Evolutionary conservation across 2,113 vertebrate species (phyloP).

Genomic region (Bambusicola thoracicus): DNA sequence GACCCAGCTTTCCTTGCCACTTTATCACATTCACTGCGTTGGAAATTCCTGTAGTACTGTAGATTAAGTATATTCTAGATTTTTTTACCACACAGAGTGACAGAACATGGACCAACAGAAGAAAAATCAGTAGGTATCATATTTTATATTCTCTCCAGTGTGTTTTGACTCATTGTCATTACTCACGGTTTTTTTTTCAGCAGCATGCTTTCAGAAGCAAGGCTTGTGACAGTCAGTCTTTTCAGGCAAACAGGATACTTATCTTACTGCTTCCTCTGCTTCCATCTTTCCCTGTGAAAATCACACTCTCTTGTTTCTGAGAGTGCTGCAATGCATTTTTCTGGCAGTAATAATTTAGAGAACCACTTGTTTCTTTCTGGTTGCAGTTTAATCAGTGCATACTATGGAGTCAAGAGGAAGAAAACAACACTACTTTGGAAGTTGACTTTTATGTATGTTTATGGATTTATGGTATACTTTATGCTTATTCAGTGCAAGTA

Average conservation of each 20-base stretch:
- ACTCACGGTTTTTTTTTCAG: neutral
- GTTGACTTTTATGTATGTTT: neutral
- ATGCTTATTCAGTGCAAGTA: neutral
- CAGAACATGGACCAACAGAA: constrained; percentile 2
- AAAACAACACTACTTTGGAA: neutral
- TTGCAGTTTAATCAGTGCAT: neutral
- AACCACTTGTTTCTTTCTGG: neutral
- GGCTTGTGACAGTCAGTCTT: neutral
- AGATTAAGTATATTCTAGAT: neutral
- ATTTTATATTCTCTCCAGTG: neutral
- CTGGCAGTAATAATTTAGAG: neutral
- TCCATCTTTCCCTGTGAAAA: neutral
- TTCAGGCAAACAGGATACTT: neutral
- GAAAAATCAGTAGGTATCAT: neutral
- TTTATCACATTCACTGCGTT: neutral
- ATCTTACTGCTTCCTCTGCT: neutral
- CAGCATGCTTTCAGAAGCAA: neutral
- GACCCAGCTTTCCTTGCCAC: neutral
- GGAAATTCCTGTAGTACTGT: neutral
- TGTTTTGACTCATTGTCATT: neutral
- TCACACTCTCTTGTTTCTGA: neutral
- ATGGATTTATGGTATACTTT: neutral
- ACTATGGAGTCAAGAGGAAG: neutral
- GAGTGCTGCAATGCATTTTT: neutral
- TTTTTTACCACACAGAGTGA: neutral